Evolutionary conservation across 2,797 vertebrate species (phyloP).

Genomic region (Pantherophis alleghaniensis): DNA sequence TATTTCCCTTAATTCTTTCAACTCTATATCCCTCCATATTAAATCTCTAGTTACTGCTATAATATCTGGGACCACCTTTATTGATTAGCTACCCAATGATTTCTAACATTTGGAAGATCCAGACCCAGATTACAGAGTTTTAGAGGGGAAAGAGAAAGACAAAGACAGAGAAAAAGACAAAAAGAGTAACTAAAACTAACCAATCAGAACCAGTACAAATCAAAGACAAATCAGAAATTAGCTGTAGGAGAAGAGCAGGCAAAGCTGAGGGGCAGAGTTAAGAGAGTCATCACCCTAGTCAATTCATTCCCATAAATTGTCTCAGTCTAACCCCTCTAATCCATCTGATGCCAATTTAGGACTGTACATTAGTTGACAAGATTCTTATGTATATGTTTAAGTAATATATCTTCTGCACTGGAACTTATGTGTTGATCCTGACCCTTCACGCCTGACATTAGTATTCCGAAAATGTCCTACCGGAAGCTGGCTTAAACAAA

Average conservation of each 20-base stretch:
- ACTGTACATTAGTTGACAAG: background rate
- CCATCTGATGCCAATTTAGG: background rate
- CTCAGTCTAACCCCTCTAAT: background rate
- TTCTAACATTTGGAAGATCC: no score
- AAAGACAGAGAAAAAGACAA: background rate
- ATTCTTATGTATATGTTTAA: background rate
- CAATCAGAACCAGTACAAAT: background rate
- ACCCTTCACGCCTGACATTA: background rate
- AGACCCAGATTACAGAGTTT: background rate
- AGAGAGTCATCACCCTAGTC: background rate
- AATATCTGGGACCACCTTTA: no score
- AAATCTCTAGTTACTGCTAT: no score
- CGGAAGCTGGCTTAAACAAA: background rate
- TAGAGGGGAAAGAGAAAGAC: background rate
- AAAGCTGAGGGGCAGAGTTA: background rate
- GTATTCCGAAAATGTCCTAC: background rate
- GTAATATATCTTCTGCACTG: background rate
- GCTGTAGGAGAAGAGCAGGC: background rate
- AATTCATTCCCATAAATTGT: background rate
- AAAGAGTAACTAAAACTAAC: background rate
- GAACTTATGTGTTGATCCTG: background rate
- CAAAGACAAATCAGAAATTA: background rate
- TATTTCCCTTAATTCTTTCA: no score
- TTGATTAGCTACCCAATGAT: no score
- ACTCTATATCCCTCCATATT: no score